These are phyloP conservation scores for Apotomis betuletana DNA, from an alignment of 2,888 invertebrate species.

Conservation along the genomic window DNA sequence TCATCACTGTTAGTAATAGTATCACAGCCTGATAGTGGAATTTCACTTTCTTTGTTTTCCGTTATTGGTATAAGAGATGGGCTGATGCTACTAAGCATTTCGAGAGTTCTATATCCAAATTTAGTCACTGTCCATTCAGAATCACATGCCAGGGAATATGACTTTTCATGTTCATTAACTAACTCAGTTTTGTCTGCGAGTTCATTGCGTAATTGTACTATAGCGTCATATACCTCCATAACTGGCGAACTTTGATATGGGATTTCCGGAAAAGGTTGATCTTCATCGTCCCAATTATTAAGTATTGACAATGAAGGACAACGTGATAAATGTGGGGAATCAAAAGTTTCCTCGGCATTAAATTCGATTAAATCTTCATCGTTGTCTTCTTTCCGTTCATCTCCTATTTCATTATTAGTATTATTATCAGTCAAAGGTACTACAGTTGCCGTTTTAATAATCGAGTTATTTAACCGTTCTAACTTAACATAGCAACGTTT, in stretches of 20 bases:
- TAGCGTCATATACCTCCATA: conserved; percentile 57
- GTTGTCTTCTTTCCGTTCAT: neutral
- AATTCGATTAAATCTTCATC: conserved; percentile 34
- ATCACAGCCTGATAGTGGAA: neutral
- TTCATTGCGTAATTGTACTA: conserved; percentile 47
- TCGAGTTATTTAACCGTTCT: conserved; percentile 50
- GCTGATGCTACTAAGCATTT: too few species aligned
- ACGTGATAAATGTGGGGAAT: conserved; percentile 45
- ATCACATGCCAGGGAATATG: conserved; percentile 20
- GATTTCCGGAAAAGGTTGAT: conserved; percentile 15
- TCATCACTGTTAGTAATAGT: neutral
- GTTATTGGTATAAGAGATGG: neutral
- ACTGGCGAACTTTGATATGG: conserved; percentile 59
- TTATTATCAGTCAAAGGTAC: neutral
- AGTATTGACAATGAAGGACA: conserved; percentile 56
- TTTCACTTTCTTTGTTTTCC: neutral
- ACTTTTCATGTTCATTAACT: neutral
- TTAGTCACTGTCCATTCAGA: conserved; percentile 44
- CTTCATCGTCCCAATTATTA: conserved; percentile 46
- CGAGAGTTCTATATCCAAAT: conserved; percentile 18
- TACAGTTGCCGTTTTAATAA: conserved; percentile 7
- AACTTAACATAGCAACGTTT: conserved; percentile 59
- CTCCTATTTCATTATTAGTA: neutral
- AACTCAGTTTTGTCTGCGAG: neutral
- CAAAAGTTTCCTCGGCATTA: conserved; percentile 21